Conservation (phyloP, 2,888 invertebrate genomes). For the Agrochola litura region DNA sequence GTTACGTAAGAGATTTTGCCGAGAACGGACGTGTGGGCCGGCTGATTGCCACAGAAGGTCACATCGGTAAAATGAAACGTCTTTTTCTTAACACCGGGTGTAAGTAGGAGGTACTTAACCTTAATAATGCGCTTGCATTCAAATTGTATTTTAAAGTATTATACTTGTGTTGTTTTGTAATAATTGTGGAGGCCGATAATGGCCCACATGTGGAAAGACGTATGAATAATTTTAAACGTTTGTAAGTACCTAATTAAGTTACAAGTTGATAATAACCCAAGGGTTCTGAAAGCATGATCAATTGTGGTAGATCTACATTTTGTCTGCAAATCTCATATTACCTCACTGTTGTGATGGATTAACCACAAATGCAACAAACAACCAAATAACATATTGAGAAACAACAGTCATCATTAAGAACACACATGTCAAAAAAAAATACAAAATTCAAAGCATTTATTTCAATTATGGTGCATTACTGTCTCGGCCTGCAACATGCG, state of each 20-base stretch:
- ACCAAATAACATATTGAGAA: no score
- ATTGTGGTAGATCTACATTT: no score
- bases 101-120: conserved; percentile 66
- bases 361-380: no score
- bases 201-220: neutral
- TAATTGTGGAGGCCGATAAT: conserved; percentile 11
- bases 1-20: conserved; percentile 69
- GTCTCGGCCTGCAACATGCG: no score
- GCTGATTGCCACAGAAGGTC: conserved; percentile 63
- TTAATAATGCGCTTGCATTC: conserved; percentile 47
- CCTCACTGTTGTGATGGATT: no score
- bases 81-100: conserved; percentile 54
- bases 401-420: no score
- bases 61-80: conserved; percentile 47
- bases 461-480: no score
- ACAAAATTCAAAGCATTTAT: no score
- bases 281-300: neutral
- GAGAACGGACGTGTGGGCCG: conserved; percentile 70
- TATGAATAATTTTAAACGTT: neutral
- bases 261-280: neutral
- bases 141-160: conserved; percentile 25
- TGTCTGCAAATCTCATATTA: no score
- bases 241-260: neutral
- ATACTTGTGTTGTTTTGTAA: neutral
- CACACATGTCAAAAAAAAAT: no score